Evolutionary conservation across 2,888 invertebrate genomes (phyloP).

Genomic region (Carcina quercana): DNA sequence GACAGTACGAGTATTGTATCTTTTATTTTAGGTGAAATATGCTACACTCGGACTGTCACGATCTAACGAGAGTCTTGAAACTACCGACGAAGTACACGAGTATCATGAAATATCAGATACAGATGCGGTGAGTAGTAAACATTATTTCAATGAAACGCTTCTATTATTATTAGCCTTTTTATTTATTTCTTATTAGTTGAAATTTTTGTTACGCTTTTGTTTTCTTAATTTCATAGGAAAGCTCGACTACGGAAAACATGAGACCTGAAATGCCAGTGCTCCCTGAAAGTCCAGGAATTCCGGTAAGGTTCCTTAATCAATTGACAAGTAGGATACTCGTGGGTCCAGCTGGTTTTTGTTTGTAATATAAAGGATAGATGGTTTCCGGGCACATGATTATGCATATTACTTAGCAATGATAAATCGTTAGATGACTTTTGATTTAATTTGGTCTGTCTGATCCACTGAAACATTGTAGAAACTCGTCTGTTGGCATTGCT

Average conservation of each 20-base stretch:
- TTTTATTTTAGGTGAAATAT: constrained; percentile 38
- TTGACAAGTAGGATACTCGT: neutral
- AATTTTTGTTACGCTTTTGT: constrained; percentile 1
- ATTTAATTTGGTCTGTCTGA: no score
- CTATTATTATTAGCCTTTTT: no score
- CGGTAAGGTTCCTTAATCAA: constrained; percentile 24
- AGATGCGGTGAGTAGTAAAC: constrained; percentile 40
- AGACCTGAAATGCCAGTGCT: constrained; percentile 26
- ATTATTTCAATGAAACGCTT: neutral
- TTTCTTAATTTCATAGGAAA: constrained; percentile 30
- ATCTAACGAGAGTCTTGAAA: constrained; percentile 23
- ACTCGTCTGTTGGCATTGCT: no score
- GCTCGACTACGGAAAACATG: constrained; percentile 29
- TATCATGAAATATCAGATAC: constrained; percentile 64
- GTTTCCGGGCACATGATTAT: no score
- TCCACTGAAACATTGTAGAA: no score
- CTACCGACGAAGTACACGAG: constrained; percentile 50
- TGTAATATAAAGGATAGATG: no score
- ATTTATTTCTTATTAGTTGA: constrained; percentile 2
- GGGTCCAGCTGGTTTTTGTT: no score
- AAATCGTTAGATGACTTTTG: no score
- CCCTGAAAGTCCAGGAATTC: constrained; percentile 38
- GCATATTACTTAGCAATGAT: no score
- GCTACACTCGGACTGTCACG: constrained; percentile 48
- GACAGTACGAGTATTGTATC: no score